phyloP scores from a whole-genome alignment of 2,888 invertebrate genomes.

The Drosophila neoperkinsi region DNA sequence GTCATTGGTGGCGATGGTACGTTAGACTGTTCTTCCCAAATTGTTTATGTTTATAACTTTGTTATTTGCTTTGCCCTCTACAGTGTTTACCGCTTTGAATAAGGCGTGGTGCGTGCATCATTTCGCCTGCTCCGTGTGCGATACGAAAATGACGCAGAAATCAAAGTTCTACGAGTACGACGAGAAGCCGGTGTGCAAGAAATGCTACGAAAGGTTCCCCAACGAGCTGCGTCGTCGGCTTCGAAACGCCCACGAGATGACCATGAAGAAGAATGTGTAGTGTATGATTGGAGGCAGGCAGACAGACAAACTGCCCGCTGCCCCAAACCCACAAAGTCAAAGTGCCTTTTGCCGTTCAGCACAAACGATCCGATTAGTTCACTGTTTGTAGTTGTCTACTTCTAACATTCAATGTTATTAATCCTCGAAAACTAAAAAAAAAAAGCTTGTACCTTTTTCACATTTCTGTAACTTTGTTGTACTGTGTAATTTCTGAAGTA shows the following conservation, averaged over 20 bases:
- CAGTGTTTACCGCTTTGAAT: conserved; percentile 98
- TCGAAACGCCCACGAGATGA: conserved; percentile 94
- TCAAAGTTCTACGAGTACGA: conserved; percentile 99
- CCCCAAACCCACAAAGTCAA: conserved; percentile 47
- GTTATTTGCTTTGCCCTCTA: not conserved
- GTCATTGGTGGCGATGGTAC: conserved; percentile 98
- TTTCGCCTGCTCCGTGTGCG: conserved; percentile 98
- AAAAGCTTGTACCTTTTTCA: conserved; percentile 43
- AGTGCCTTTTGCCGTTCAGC: conserved; percentile 62
- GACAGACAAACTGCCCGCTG: not conserved
- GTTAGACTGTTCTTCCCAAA: conserved; percentile 64
- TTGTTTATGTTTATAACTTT: not conserved
- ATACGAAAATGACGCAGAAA: conserved; percentile 97
- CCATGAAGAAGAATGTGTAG: conserved; percentile 86
- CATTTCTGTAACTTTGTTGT: conserved; percentile 52
- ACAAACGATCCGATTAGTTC: conserved; percentile 41
- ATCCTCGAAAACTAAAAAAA: conserved; percentile 47
- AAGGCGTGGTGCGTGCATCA: conserved; percentile 99
- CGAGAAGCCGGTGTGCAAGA: conserved; percentile 98
- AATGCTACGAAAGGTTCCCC: conserved; percentile 99
- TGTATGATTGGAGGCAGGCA: conserved; percentile 21
- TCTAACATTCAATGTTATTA: conserved; percentile 65
- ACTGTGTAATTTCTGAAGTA: conserved; percentile 51
- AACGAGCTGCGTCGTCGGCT: conserved; percentile 96
- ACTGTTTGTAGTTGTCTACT: conserved; percentile 64